Evolutionary conservation across 2,113 vertebrate genomes (phyloP).

Genomic region (human): DNA sequence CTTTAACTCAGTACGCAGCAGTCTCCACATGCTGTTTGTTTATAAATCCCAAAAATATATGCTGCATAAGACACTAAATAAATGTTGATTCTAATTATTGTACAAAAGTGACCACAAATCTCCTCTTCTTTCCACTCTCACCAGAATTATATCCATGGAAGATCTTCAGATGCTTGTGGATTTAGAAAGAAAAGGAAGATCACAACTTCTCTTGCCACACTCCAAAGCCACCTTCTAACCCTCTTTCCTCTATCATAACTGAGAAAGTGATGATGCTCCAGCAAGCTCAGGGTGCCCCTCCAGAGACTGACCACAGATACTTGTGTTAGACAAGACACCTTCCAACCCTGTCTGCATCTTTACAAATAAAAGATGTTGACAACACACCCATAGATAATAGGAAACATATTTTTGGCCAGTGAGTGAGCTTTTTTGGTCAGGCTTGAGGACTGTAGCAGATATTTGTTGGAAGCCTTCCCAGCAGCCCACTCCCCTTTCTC

Average conservation of each 20-base stretch:
- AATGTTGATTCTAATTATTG: slow-evolving; percentile 65
- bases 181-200: slow-evolving; percentile 26
- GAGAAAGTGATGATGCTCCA: neutral
- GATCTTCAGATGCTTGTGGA: neutral
- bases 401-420: slow-evolving; percentile 53
- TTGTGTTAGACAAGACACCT: neutral
- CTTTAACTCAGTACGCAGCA: neutral
- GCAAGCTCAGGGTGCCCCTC: neutral
- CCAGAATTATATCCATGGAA: neutral
- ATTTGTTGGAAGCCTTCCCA: neutral
- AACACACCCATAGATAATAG: slow-evolving; percentile 12
- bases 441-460: slow-evolving; percentile 15
- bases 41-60: slow-evolving; percentile 43
- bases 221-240: no score
- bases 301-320: neutral
- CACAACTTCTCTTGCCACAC: neutral
- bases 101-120: slow-evolving; percentile 36
- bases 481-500: neutral
- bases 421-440: neutral
- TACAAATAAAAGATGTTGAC: slow-evolving; percentile 13
- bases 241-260: neutral
- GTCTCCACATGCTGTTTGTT: slow-evolving; percentile 42
- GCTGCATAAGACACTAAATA: slow-evolving; percentile 42
- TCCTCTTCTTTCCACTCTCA: slow-evolving; percentile 26
- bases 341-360: neutral